Evolutionary conservation across 2,797 vertebrate species (phyloP), one percentile per base, ranked within the genome.

Genomic region (Gila robusta): DNA sequence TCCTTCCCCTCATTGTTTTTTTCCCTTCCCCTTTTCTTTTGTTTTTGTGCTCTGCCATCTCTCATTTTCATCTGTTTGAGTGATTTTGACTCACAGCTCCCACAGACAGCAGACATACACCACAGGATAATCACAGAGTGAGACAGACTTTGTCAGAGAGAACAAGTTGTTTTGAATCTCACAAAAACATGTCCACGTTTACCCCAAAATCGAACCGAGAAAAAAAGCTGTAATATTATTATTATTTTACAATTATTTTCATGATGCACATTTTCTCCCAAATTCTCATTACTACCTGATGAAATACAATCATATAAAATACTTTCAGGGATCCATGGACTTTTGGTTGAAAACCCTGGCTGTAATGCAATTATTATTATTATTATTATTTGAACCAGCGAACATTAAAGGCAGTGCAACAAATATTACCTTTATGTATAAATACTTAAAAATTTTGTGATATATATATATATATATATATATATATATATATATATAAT

Each of bases 51-150:
- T 66, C 77, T 41, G 39, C 23, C 56, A 69, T 85, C 80, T 49
- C 37, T 82, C 35, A 28, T 82, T 86, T 71, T 74, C 41, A 17
- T 85, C 76, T 67, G 85, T 79, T 47, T 74, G 54, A 49, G 54
- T 67, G 54, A 66, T 76, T 77, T 86, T 41, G 67, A 28, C 67
- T 81, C 56, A 69, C 7, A 35, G 41, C 41, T 52, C 21, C 44
- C 19, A 64, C 26, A 47, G n/a, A 73, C 54, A 47, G 70, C 54
- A 64, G 41, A 64, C 39, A 35, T n/a, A 47, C 21, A 47, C 9
- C 81, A 59, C 49, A 59, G 69, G 49, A 59, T 41, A 62, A 79
- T 62, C 52, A 41, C n/a, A 79, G 59, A 80, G 26, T 14, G n/a
- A 32, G 59, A 64, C 14, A 28, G 56, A 12, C 49, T 77, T 56